These are phyloP conservation scores for Campopleginae sp. DNA, from an alignment of 2,888 invertebrate species.

Conservation along the genomic window DNA sequence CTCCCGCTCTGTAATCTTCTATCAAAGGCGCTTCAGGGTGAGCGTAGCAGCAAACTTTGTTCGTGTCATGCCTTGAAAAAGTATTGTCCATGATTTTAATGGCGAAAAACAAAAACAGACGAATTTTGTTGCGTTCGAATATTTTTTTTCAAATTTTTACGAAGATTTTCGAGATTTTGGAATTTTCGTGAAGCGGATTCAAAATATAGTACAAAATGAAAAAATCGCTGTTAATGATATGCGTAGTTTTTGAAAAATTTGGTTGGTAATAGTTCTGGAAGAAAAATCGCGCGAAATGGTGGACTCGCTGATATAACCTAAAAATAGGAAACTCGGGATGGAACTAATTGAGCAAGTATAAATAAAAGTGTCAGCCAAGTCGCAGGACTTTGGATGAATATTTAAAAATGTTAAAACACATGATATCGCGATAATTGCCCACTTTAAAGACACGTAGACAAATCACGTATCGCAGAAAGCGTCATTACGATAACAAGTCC, in stretches of 20 bases:
- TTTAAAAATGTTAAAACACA: neutral
- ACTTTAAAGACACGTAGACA: slow-evolving; percentile 8
- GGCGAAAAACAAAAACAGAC: neutral
- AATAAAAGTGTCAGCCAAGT: neutral
- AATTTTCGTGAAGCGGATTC: neutral
- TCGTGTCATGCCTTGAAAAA: slow-evolving; percentile 88
- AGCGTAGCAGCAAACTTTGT: slow-evolving; percentile 94
- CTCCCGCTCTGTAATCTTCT: slow-evolving; percentile 99
- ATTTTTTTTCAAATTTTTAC: neutral
- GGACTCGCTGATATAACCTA: slow-evolving; percentile 50
- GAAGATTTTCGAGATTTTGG: neutral
- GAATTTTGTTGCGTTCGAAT: neutral
- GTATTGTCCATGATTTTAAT: slow-evolving; percentile 65
- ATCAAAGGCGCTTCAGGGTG: slow-evolving; percentile 98
- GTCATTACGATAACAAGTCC: slow-evolving; percentile 30
- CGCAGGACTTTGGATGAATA: neutral
- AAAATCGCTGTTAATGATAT: neutral
- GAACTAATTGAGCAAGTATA: neutral
- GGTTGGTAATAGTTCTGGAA: neutral
- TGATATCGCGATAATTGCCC: neutral
- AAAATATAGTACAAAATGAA: neutral
- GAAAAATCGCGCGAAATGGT: slow-evolving; percentile 12
- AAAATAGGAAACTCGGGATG: slow-evolving; percentile 2
- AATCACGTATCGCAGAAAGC: slow-evolving; percentile 13
- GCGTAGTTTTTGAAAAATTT: neutral